A percentile compares a stretch with the other conserved stretches of the same genome.
Evolutionary conservation across 2,797 vertebrate species (phyloP).

Genomic region (Phoxinus dragarum): DNA sequence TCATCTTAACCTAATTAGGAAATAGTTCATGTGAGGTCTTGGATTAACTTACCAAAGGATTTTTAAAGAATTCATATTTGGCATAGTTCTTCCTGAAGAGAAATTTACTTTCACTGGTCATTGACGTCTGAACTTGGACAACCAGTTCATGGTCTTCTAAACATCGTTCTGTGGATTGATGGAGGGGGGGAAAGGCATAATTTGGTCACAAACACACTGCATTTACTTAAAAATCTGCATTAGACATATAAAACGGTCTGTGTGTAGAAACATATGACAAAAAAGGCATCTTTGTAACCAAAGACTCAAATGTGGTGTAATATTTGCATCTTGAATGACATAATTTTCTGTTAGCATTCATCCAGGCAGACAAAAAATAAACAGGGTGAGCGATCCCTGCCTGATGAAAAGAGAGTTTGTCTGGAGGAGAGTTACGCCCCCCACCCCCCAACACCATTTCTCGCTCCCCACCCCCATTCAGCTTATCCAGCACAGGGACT

Average conservation of each 20-base stretch:
- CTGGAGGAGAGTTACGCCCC: conserved; percentile 33
- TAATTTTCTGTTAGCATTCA: conserved; percentile 52
- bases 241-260: not conserved
- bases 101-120: conserved; percentile 93
- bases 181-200: conserved; percentile 40
- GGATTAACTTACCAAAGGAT: conserved; percentile 83
- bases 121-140: conserved; percentile 90
- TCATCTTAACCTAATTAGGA: not conserved
- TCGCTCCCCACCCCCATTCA: not conserved
- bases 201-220: not conserved
- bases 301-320: conserved; percentile 41
- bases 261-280: conserved; percentile 9
- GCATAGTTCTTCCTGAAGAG: conserved; percentile 99
- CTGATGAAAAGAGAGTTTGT: conserved; percentile 52
- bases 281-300: conserved; percentile 38
- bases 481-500: conserved; percentile 1
- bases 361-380: conserved; percentile 52
- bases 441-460: not conserved
- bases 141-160: conserved; percentile 97
- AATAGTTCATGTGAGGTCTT: not conserved
- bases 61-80: conserved; percentile 99
- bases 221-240: not conserved
- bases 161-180: conserved; percentile 87
- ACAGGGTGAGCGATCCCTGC: conserved; percentile 22
- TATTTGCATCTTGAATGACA: conserved; percentile 45